Percentiles rank a stretch among this genome's conserved stretches.
phyloP scores from a whole-genome alignment of 2,888 invertebrate species.

The Liopterus haemorrhoidalis region DNA sequence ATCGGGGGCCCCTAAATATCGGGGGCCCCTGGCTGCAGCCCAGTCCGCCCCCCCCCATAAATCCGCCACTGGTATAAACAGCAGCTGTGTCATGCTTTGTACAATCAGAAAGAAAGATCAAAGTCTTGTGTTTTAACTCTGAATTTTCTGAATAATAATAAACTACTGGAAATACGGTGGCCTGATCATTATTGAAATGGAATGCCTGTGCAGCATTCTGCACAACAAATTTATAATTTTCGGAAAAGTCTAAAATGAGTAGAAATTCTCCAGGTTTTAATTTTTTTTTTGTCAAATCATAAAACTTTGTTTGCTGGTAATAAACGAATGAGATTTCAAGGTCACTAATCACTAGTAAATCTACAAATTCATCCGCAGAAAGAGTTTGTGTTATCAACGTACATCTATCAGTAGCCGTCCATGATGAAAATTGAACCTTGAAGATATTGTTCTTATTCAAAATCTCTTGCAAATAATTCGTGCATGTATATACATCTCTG shows the following conservation, averaged over 20 bases:
- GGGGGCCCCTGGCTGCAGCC: too few relatives aligned
- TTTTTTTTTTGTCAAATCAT: constrained; percentile 23
- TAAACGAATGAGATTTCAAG: background rate
- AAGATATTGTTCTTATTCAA: background rate
- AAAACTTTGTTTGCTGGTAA: constrained; percentile 27
- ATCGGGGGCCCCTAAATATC: too few relatives aligned
- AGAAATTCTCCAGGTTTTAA: constrained; percentile 21
- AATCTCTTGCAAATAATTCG: background rate
- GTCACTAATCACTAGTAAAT: background rate
- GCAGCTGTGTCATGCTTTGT: constrained; percentile 28
- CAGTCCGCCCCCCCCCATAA: too few relatives aligned
- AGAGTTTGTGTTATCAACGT: background rate
- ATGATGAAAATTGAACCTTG: background rate
- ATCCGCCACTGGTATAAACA: too few relatives aligned
- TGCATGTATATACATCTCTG: too few relatives aligned
- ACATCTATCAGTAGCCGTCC: background rate
- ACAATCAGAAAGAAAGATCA: constrained; percentile 30
- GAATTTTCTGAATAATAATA: constrained; percentile 25
- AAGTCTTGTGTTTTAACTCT: constrained; percentile 23
- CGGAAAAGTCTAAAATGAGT: constrained; percentile 30
- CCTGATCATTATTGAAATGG: constrained; percentile 30
- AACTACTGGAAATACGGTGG: constrained; percentile 28
- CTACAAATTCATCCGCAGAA: constrained; percentile 3
- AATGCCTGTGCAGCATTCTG: constrained; percentile 27
- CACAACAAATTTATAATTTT: constrained; percentile 32